These are phyloP conservation scores for Euleptes europaea DNA, from an alignment of 2,113 vertebrate genomes.

Conservation along the genomic window DNA sequence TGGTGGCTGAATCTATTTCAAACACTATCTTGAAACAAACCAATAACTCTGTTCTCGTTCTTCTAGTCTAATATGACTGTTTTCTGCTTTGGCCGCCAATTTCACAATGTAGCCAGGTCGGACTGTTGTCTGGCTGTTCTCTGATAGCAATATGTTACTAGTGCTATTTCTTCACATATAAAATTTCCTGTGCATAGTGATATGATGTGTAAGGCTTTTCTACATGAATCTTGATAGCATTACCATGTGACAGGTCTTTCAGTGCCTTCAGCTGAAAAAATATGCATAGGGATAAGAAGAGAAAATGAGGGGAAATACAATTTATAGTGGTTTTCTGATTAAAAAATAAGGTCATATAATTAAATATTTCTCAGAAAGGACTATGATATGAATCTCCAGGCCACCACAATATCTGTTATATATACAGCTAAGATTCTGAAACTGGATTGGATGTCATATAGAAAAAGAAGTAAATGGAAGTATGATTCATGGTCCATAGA, in stretches of 20 bases:
- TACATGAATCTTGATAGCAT: background rate
- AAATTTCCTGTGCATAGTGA: background rate
- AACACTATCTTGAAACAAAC: slow-evolving; percentile 34
- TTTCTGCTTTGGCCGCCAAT: slow-evolving; percentile 32
- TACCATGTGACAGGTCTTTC: background rate
- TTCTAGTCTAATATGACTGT: slow-evolving; percentile 16
- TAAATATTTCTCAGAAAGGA: slow-evolving; percentile 1
- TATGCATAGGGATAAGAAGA: background rate
- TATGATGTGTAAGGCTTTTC: background rate
- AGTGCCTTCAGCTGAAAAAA: slow-evolving; percentile 18
- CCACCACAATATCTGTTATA: background rate
- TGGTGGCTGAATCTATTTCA: slow-evolving; percentile 38
- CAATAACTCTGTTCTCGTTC: slow-evolving; percentile 28
- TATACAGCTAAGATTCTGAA: background rate
- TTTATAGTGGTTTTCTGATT: background rate
- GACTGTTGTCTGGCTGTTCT: background rate
- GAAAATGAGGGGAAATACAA: background rate
- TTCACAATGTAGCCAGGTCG: slow-evolving; percentile 6
- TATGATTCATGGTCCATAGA: background rate
- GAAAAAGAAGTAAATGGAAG: background rate
- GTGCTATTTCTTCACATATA: slow-evolving; percentile 1
- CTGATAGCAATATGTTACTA: background rate
- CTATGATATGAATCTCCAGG: background rate
- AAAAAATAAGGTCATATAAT: background rate
- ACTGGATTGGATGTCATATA: no score